A percentile compares a stretch with the other conserved stretches of the same genome.
These are phyloP conservation scores for Anguilla megastoma DNA, from an alignment of 2,797 vertebrate genomes.

Conservation along the genomic window DNA sequence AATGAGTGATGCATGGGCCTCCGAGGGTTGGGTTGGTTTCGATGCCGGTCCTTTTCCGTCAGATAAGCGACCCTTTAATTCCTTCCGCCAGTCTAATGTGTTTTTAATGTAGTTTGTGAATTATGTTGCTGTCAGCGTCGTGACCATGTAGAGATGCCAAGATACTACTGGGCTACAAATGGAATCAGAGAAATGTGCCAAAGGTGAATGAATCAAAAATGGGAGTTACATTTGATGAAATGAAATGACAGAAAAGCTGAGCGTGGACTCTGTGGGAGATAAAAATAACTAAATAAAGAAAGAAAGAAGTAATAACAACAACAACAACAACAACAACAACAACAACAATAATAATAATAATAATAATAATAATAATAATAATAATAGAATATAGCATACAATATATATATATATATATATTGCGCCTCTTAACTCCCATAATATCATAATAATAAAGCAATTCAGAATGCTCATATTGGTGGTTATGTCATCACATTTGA, in stretches of 20 bases:
- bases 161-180: slow-evolving; percentile 10
- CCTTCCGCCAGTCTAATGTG: slow-evolving; percentile 35
- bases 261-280: background rate
- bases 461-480: no score
- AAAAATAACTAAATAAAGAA: no score
- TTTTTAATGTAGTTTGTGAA: slow-evolving; percentile 41
- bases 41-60: slow-evolving; percentile 21
- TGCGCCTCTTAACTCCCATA: no score
- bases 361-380: no score
- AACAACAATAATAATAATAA: no score
- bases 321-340: no score
- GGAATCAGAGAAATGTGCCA: slow-evolving; percentile 16
- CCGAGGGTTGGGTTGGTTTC: slow-evolving; percentile 27
- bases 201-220: slow-evolving; percentile 21
- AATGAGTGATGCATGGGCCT: slow-evolving; percentile 29
- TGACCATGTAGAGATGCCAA: slow-evolving; percentile 14
- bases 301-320: no score
- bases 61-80: slow-evolving; percentile 29
- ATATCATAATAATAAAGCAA: no score
- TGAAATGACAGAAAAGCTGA: slow-evolving; percentile 5
- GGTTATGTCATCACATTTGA: no score
- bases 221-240: slow-evolving; percentile 11
- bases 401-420: no score
- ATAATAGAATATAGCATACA: no score
- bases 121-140: slow-evolving; percentile 25